phyloP scores from a whole-genome alignment of 2,888 invertebrate species.

The Brachypterus glaber region DNA sequence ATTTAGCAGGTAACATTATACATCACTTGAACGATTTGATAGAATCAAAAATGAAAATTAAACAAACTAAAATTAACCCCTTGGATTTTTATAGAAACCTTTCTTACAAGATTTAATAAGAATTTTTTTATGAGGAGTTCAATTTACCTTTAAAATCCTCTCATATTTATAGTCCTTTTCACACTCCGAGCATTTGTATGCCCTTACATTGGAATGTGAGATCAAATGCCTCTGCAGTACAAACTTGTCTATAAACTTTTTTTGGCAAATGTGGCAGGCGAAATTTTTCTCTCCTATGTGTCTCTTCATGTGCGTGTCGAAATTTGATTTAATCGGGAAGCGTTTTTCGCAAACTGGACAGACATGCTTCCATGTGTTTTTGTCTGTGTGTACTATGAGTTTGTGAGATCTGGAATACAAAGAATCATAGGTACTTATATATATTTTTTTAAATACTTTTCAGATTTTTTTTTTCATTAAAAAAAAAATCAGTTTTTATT shows the following conservation, averaged over 20 bases:
- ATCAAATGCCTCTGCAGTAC: conserved; percentile 28
- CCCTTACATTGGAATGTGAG: conserved; percentile 29
- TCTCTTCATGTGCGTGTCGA: conserved; percentile 29
- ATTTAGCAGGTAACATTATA: too few relatives aligned
- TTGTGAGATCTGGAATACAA: conserved; percentile 27
- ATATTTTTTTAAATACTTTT: too few relatives aligned
- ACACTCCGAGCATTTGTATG: conserved; percentile 42
- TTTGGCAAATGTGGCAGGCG: conserved; percentile 28
- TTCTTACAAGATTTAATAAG: too few relatives aligned
- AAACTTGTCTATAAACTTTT: conserved; percentile 28
- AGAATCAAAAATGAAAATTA: too few relatives aligned
- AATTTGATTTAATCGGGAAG: conserved; percentile 32
- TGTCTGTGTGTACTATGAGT: conserved; percentile 32
- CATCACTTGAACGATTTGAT: too few relatives aligned
- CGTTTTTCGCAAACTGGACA: conserved; percentile 28
- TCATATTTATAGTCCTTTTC: conserved; percentile 45
- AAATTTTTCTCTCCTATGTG: conserved; percentile 30
- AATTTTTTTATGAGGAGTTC: too few relatives aligned
- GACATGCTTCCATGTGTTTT: conserved; percentile 29
- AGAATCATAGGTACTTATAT: not conserved
- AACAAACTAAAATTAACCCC: too few relatives aligned
- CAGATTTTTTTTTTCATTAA: too few relatives aligned
- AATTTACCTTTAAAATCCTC: conserved; percentile 39
- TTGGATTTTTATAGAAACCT: too few relatives aligned
- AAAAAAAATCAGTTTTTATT: too few relatives aligned